A percentile compares a stretch with the other conserved stretches of the same genome.
Conservation (phyloP, 2,888 invertebrate species). For the Nezara viridula region DNA sequence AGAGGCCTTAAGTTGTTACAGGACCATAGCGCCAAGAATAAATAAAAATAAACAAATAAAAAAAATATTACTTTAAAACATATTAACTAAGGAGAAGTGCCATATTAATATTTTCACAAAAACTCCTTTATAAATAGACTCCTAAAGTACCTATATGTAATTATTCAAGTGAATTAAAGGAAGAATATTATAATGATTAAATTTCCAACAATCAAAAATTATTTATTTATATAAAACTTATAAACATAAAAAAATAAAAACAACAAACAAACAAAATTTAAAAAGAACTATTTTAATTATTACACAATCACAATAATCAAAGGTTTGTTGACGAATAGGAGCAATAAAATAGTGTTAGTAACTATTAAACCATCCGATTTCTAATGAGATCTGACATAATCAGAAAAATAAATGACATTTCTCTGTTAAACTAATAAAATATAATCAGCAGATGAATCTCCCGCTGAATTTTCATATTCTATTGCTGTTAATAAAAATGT, state of each 20-base stretch:
- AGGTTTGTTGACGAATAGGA: too few species aligned
- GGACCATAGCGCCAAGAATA: too few species aligned
- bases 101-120: too few species aligned
- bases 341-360: too few species aligned
- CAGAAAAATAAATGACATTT: not conserved
- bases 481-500: not conserved
- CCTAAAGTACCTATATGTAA: too few species aligned
- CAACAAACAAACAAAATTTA: not conserved
- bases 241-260: not conserved
- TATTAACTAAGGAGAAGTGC: too few species aligned
- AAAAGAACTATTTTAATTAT: not conserved
- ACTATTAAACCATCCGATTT: not conserved
- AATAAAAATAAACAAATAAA: too few species aligned
- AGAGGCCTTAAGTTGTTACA: too few species aligned
- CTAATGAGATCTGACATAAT: not conserved
- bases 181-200: not conserved
- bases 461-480: not conserved
- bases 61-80: too few species aligned
- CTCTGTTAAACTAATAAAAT: not conserved
- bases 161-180: not conserved
- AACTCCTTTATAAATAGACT: too few species aligned
- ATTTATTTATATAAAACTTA: constrained; percentile 8
- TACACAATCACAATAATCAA: not conserved
- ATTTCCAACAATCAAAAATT: not conserved
- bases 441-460: not conserved